These are phyloP conservation scores for Zeus faber DNA, from an alignment of 2,113 vertebrate species.

Conservation along the genomic window DNA sequence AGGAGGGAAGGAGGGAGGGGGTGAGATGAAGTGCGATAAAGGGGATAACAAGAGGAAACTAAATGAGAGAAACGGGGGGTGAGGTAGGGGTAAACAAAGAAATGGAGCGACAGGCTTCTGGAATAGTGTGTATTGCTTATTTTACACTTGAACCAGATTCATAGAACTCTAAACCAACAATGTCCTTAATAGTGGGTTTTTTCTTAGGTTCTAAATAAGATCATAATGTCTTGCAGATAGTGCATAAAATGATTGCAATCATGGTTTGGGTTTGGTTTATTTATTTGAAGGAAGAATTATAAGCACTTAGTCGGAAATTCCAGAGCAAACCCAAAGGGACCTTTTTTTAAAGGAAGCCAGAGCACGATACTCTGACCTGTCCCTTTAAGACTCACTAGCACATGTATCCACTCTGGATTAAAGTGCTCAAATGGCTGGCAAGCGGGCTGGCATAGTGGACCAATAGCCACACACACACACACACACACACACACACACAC, in stretches of 20 bases:
- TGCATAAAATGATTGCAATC: neutral
- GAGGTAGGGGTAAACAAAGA: too few species aligned
- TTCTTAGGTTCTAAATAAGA: neutral
- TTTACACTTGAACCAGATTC: too few species aligned
- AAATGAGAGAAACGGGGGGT: neutral
- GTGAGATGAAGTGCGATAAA: constrained; percentile 14
- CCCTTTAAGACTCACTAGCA: constrained; percentile 51
- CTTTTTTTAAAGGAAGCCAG: constrained; percentile 11
- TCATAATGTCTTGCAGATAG: neutral
- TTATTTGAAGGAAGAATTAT: neutral
- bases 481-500: constrained; percentile 18
- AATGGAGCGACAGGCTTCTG: too few species aligned
- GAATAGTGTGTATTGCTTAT: too few species aligned
- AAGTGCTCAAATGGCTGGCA: constrained; percentile 59
- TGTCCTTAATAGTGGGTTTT: neutral
- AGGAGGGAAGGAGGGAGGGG: constrained; percentile 6
- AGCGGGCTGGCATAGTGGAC: constrained; percentile 35
- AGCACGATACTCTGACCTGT: constrained; percentile 22
- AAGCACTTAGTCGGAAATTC: neutral
- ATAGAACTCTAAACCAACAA: too few species aligned
- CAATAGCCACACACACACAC: constrained; percentile 44
- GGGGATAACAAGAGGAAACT: constrained; percentile 1
- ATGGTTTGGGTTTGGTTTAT: neutral
- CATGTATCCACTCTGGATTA: constrained; percentile 61
- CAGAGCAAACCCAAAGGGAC: neutral